Base-by-base conservation (phyloP, 2,113 vertebrate genomes). In the Alethe castanea region DNA sequence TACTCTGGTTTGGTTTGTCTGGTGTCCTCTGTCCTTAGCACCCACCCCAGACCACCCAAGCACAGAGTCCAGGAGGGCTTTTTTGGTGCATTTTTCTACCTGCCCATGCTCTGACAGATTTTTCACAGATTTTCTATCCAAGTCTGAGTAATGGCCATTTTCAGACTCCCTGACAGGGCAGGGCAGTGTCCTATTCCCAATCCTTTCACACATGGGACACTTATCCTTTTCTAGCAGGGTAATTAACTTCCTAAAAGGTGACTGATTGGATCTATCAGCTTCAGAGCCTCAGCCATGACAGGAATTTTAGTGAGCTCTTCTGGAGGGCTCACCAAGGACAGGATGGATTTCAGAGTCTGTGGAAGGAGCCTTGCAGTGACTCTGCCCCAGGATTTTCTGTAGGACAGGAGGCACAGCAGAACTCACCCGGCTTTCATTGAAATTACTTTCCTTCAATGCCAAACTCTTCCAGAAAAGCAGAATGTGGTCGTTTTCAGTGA, bases 391-490 rank as follows among this genome's bases (percentile, higher is more conserved):
- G 35, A 15, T 70, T 81, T 60, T 40, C 69, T 28, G 16, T 3
- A 86, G 87, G 54, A 48, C 4, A 8, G 11, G 50, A 64, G 22
- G 42, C 16, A 50, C 4, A 29, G 62, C 26, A 7, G 31, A 14
- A 96, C 99, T 98, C 93, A 99, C 99, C 98, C 99, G 97, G 97
- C 98, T 99, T 96, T 99, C 99, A 33, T 99, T 99, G 95, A 99
- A 99, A 88, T 97, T 97, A 25, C 98, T 98, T 84, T 99, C 99
- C 86, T 98, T 98, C 74, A 99, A 94, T 0, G 99, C 99, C 78
- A 99, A 97, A 93, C 99, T 99, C 97, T 99, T 99, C 99, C 99
- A 99, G 90, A 99, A 98, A 12, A 99, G 98, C 94, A 99, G 98
- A 80, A 99, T 97, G 1, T 99, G 99, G 86, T 99, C 99, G 0